Percentiles rank a stretch among this genome's conserved stretches.
Evolutionary conservation across 2,113 vertebrate species (phyloP).

Genomic region (Regulus satrapa): DNA sequence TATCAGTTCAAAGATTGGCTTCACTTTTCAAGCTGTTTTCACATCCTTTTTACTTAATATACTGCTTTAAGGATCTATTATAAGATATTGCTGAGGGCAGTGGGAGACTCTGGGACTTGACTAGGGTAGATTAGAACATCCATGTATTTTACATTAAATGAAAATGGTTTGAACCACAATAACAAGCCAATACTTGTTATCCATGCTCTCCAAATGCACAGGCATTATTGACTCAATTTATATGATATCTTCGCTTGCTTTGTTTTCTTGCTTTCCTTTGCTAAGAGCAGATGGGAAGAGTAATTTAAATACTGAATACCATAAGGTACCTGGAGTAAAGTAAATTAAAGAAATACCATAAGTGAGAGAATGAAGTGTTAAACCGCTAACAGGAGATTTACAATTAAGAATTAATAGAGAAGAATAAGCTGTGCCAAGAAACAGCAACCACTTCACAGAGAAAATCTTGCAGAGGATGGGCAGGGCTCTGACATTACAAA

Average conservation of each 20-base stretch:
- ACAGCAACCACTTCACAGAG: neutral
- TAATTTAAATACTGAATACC: conserved; percentile 27
- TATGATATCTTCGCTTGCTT: neutral
- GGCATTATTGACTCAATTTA: neutral
- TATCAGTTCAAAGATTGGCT: neutral
- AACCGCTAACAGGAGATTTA: neutral
- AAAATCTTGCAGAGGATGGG: neutral
- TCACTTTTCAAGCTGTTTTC: neutral
- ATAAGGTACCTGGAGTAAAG: conserved; percentile 50
- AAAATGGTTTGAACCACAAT: neutral
- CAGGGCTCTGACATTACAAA: neutral
- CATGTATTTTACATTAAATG: neutral
- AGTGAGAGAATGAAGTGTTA: conserved; percentile 9
- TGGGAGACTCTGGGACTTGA: neutral
- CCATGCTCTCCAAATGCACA: neutral
- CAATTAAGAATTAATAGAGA: conserved; percentile 29
- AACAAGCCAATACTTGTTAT: neutral
- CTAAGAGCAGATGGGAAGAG: conserved; percentile 47
- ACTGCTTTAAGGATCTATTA: neutral
- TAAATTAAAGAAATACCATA: conserved; percentile 23
- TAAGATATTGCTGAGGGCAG: neutral
- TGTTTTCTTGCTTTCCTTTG: conserved; percentile 5
- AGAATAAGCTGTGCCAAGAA: neutral
- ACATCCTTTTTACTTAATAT: neutral
- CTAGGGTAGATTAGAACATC: neutral